Conservation (phyloP, 2,113 vertebrate species). For the Zosterops japonicus region DNA sequence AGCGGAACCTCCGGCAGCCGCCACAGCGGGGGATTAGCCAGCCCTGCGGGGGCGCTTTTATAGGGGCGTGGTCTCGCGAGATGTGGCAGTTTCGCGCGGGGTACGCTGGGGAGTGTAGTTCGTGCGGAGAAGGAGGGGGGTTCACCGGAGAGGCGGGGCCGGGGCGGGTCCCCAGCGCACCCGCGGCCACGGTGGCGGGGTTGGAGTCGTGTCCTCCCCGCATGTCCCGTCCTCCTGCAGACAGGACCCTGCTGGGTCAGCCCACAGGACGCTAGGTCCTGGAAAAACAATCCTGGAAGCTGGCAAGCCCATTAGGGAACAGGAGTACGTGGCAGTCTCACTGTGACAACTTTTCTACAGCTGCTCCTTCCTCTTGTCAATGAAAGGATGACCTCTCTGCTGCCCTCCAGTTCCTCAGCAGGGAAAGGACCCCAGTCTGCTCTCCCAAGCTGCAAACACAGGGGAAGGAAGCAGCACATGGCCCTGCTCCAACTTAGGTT, state of each 20-base stretch:
- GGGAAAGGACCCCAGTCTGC: background rate
- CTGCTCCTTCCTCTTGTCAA: background rate
- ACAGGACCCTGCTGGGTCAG: background rate
- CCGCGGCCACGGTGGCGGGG: no score
- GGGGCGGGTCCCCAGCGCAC: background rate
- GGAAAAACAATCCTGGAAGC: fast-evolving
- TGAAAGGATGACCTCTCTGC: background rate
- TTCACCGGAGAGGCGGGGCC: fast-evolving
- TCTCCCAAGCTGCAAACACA: fast-evolving
- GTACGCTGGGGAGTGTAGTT: background rate
- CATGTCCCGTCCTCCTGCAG: background rate
- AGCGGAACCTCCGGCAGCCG: fast-evolving
- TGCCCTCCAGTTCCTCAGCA: background rate
- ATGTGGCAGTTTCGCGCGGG: fast-evolving
- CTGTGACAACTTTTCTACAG: background rate
- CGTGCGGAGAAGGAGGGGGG: fast-evolving
- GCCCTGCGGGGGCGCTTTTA: fast-evolving
- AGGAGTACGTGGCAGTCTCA: fast-evolving
- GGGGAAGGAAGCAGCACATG: background rate
- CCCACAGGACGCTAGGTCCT: fast-evolving
- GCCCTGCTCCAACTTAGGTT: background rate
- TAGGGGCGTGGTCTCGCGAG: background rate
- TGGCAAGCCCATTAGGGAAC: background rate
- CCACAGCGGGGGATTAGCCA: fast-evolving
- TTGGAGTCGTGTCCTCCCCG: background rate